A percentile compares a stretch with the other conserved stretches of the same genome.
These are phyloP conservation scores for Andricus grossulariae DNA, from an alignment of 1,140 invertebrate species.

Conservation along the genomic window DNA sequence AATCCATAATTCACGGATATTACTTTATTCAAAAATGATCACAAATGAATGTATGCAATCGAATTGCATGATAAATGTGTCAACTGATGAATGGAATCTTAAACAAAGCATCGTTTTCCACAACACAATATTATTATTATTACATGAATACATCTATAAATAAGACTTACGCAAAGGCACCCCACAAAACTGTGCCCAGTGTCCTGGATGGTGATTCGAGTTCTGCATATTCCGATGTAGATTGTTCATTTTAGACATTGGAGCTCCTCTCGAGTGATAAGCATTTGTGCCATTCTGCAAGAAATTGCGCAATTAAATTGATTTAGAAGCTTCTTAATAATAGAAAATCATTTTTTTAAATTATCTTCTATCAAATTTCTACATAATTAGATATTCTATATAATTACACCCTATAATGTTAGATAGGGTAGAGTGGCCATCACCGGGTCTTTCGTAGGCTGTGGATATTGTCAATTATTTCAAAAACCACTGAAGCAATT, in stretches of 20 bases:
- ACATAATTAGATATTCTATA: too few relatives aligned
- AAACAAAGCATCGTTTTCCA: too few relatives aligned
- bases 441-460: too few relatives aligned
- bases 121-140: too few relatives aligned
- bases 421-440: too few relatives aligned
- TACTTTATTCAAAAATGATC: neutral
- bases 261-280: conserved; percentile 63
- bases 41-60: neutral
- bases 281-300: conserved; percentile 63
- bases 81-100: too few relatives aligned
- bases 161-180: conserved; percentile 67
- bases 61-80: too few relatives aligned
- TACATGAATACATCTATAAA: neutral
- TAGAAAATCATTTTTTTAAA: neutral
- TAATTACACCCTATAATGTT: too few relatives aligned
- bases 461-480: too few relatives aligned
- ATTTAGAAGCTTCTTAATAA: neutral
- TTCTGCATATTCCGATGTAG: conserved; percentile 66
- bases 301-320: neutral
- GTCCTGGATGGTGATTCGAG: conserved; percentile 60
- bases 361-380: neutral
- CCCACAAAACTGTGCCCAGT: conserved; percentile 72
- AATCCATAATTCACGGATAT: neutral
- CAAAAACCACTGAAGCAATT: too few relatives aligned
- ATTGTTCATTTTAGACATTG: conserved; percentile 61